These are phyloP conservation scores for Pseudochaenichthys georgianus DNA, from an alignment of 2,797 vertebrate genomes.

Conservation along the genomic window DNA sequence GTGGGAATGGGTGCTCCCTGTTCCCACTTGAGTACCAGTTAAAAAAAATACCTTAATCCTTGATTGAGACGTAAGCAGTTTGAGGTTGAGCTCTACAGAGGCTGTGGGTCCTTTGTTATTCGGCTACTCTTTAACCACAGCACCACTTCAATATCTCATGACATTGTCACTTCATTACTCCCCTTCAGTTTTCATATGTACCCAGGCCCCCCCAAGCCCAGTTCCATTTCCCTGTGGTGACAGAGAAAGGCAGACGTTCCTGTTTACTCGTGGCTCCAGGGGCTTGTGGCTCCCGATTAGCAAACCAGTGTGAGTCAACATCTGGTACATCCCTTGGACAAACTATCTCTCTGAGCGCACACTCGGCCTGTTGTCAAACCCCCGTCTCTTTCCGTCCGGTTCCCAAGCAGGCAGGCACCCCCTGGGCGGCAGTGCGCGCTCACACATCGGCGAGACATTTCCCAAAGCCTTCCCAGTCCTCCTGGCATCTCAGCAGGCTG, in stretches of 20 bases:
- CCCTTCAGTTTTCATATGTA: constrained; percentile 47
- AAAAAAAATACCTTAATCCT: constrained; percentile 49
- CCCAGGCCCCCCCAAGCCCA: constrained; percentile 15
- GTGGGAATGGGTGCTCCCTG: constrained; percentile 49
- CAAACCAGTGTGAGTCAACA: constrained; percentile 87
- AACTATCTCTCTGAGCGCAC: constrained; percentile 74
- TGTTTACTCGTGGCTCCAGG: constrained; percentile 84
- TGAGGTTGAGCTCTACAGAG: constrained; percentile 30
- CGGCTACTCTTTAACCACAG: constrained; percentile 29
- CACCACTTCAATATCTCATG: constrained; percentile 40
- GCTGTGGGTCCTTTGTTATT: constrained; percentile 34
- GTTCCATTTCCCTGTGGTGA: constrained; percentile 60
- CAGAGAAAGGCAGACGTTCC: constrained; percentile 75
- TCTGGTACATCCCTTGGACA: constrained; percentile 82
- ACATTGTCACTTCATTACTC: constrained; percentile 46
- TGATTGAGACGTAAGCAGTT: constrained; percentile 56
- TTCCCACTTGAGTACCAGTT: constrained; percentile 40
- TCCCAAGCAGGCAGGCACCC: constrained; percentile 75
- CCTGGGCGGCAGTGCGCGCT: constrained; percentile 75
- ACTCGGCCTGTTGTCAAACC: constrained; percentile 75
- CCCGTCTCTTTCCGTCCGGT: constrained; percentile 57
- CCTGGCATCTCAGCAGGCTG: constrained; percentile 74
- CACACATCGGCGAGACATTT: constrained; percentile 82
- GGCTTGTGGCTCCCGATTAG: constrained; percentile 85
- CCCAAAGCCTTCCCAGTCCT: constrained; percentile 80